Percentiles rank a stretch among this genome's conserved stretches.
These are phyloP conservation scores for Ariopsis seemanni DNA, from an alignment of 2,113 vertebrate genomes.

Conservation along the genomic window DNA sequence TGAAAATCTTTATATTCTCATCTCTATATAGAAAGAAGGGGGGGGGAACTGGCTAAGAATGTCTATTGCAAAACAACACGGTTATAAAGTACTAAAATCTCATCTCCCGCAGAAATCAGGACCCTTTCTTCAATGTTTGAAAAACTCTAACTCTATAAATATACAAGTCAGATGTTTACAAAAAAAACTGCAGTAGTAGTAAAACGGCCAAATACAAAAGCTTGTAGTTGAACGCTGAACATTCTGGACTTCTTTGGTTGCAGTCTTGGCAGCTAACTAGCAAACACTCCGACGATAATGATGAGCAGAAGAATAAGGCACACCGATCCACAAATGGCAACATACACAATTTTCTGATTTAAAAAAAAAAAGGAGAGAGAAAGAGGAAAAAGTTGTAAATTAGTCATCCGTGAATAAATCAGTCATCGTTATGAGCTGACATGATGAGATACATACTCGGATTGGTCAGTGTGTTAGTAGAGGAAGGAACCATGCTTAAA, in stretches of 20 bases:
- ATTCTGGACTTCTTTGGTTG: not conserved
- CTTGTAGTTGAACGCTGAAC: not conserved
- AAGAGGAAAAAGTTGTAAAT: not conserved
- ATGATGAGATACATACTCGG: constrained; percentile 7
- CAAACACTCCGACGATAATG: constrained; percentile 71
- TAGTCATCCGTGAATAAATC: not conserved
- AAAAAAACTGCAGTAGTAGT: not conserved
- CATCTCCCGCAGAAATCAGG: not conserved
- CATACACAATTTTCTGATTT: constrained; percentile 82
- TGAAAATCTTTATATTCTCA: not conserved
- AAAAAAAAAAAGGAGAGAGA: not conserved
- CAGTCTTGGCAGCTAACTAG: constrained; percentile 28
- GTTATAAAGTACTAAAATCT: not conserved
- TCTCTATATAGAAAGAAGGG: not conserved
- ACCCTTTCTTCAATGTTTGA: not conserved
- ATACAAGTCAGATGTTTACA: not conserved
- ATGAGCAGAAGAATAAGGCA: constrained; percentile 77
- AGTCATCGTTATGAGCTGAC: not conserved
- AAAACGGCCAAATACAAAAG: not conserved
- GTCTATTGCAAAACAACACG: not conserved
- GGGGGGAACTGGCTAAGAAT: not conserved
- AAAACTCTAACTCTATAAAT: not conserved
- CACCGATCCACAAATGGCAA: constrained; percentile 77
- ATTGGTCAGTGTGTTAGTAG: constrained; percentile 57
- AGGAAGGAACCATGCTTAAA: constrained; percentile 19